A percentile compares a stretch with the other conserved stretches of the same genome.
These are phyloP conservation scores for Elymnias hypermnestra DNA, from an alignment of 1,140 invertebrate genomes.

Conservation along the genomic window DNA sequence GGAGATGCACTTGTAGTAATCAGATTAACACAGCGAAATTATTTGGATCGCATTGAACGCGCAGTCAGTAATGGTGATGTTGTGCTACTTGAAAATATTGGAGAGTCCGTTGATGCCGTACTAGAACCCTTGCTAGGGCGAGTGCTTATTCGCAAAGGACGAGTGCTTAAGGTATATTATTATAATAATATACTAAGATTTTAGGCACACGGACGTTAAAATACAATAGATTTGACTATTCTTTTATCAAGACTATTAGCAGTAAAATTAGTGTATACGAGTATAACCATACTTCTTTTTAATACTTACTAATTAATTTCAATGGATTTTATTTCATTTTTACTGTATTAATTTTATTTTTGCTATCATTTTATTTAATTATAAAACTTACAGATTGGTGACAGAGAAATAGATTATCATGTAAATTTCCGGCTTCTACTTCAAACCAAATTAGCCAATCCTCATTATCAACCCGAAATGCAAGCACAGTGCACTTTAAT, in stretches of 20 bases:
- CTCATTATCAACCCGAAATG: conserved; percentile 97
- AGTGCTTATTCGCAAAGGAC: conserved; percentile 81
- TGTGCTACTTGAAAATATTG: conserved; percentile 93
- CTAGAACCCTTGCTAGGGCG: conserved; percentile 92
- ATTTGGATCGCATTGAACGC: conserved; percentile 89
- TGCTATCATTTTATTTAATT: not conserved
- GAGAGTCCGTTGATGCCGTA: conserved; percentile 92
- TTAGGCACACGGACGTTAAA: no score
- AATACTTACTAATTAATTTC: no score
- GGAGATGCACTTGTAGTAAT: conserved; percentile 84
- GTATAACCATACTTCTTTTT: no score
- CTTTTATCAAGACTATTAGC: no score
- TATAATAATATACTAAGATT: no score
- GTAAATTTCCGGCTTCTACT: conserved; percentile 90
- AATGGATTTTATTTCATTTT: not conserved
- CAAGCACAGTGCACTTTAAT: conserved; percentile 97
- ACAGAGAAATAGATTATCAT: conserved; percentile 94
- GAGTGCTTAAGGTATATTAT: conserved; percentile 75
- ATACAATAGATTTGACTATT: no score
- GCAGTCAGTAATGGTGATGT: conserved; percentile 85
- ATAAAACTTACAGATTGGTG: conserved; percentile 82
- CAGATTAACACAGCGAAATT: conserved; percentile 87
- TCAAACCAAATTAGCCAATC: conserved; percentile 96
- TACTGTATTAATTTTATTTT: not conserved
- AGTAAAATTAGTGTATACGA: no score